Evolutionary conservation across 1,140 invertebrate genomes (phyloP), one percentile per base, ranked within the genome.

Genomic region (Euwallacea fornicatus): DNA sequence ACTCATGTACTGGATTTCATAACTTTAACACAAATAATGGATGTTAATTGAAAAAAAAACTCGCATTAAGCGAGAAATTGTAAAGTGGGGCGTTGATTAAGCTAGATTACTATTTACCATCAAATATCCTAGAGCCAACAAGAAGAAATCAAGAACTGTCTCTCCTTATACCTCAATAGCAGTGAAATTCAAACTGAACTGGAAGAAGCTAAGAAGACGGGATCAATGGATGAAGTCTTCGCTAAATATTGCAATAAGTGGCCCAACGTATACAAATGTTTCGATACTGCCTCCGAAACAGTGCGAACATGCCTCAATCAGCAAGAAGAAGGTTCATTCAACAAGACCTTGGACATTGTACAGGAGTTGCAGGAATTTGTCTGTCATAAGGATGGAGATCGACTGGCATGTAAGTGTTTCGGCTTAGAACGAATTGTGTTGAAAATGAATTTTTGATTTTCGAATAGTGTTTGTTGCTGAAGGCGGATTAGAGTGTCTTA

Each of bases 381-480:
- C 13, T 93, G 92, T 76, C 87, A 83, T 64, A 92, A 91, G 72
- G 91, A 92, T 73, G 92, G 92, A 7, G 91, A 93, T 79, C 86
- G 91, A 71, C 89, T 94, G 74, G 91, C 91, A 1, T 83, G 90
- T 91, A 82, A 85, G 88, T 43, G 10, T 44, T 63, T 54, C 56
- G 10, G 42, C 15, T 47, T 8, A 16, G 46, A 42, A 11, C 42
- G 59, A 44, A 61, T 4, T 61, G 6, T 61, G 43, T 8, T 61
- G 10, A 6, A 11, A 7, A 61, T n/a, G 8, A 61, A 61, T 61
- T 43, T n/a, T 13, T 64, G 7, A 11, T 46, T 50, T 64, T 43
- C 9, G 16, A n/a, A 58, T 76, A 91, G 90, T 93, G 69, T 93
- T 93, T 75, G 90, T 93, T 56, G 88, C 91, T 47, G 90, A 92